phyloP scores from a whole-genome alignment of 2,797 vertebrate species.

The Lophius americanus region DNA sequence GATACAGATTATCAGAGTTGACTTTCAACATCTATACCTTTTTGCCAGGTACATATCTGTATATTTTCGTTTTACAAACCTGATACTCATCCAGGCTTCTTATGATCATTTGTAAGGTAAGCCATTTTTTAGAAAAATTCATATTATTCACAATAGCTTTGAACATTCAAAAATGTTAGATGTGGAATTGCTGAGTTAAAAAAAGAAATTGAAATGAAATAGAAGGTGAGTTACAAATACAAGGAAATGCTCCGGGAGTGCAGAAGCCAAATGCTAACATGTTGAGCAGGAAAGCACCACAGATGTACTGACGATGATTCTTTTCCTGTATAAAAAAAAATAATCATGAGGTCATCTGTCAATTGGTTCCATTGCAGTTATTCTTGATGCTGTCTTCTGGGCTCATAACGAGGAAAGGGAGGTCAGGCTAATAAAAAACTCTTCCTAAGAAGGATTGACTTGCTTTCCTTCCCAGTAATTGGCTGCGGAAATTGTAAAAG shows the following conservation, averaged over 20 bases:
- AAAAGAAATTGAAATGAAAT: no score
- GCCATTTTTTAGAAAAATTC: neutral
- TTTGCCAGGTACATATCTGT: neutral
- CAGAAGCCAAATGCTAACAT: no score
- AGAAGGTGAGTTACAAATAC: neutral
- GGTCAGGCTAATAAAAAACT: constrained; percentile 48
- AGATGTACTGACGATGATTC: no score
- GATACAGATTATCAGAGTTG: neutral
- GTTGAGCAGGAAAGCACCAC: no score
- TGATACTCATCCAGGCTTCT: neutral
- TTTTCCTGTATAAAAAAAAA: neutral
- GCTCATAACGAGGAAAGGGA: constrained; percentile 12
- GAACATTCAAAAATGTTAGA: neutral
- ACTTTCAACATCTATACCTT: neutral
- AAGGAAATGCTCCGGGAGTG: neutral
- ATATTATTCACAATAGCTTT: neutral
- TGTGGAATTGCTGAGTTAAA: neutral
- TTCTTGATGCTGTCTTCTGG: constrained; percentile 19
- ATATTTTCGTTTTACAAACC: neutral
- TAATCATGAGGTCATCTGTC: constrained; percentile 3
- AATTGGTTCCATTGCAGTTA: neutral
- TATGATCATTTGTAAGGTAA: neutral
- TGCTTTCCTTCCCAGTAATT: constrained; percentile 66
- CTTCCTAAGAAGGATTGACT: constrained; percentile 31
- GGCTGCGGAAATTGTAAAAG: constrained; percentile 52